Percentiles rank a stretch among this genome's conserved stretches.
Evolutionary conservation across 1,140 invertebrate species (phyloP).

Genomic region (Bombus breviceps): DNA sequence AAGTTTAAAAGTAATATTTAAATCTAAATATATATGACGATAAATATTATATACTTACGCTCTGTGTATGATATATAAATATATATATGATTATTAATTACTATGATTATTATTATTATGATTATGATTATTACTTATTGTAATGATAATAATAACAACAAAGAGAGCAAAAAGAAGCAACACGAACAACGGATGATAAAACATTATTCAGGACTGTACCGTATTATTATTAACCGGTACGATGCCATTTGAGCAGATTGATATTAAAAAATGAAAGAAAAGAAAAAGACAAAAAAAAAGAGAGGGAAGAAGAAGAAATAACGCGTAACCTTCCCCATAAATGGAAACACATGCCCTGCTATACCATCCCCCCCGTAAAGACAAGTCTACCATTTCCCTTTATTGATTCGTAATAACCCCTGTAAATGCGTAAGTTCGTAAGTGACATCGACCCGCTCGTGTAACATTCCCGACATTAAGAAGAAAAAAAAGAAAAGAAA

Average conservation of each 20-base stretch:
- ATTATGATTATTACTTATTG: constrained; percentile 30
- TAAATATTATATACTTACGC: constrained; percentile 74
- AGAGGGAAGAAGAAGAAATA: not conserved
- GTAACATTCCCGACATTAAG: constrained; percentile 53
- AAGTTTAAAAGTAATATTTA: constrained; percentile 83
- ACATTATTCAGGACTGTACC: constrained; percentile 62
- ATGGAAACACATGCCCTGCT: constrained; percentile 8
- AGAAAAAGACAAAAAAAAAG: not conserved
- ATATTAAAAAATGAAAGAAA: constrained; percentile 62
- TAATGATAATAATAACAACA: constrained; percentile 64
- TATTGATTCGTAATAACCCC: constrained; percentile 42
- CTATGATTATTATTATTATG: constrained; percentile 37
- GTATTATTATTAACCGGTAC: constrained; percentile 58
- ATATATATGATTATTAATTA: constrained; percentile 53
- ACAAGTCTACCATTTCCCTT: not conserved
- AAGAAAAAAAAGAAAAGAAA: not conserved
- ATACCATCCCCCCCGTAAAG: constrained; percentile 10
- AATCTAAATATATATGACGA: constrained; percentile 81
- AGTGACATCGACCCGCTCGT: constrained; percentile 62
- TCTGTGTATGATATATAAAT: constrained; percentile 72
- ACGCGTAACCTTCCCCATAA: constrained; percentile 44
- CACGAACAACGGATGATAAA: constrained; percentile 51
- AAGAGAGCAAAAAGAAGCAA: not conserved
- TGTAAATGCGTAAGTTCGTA: constrained; percentile 54
- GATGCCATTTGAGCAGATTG: constrained; percentile 69